A percentile compares a stretch with the other conserved stretches of the same genome.
Evolutionary conservation across 2,113 vertebrate species (phyloP).

Genomic region (Anguilla rostrata): DNA sequence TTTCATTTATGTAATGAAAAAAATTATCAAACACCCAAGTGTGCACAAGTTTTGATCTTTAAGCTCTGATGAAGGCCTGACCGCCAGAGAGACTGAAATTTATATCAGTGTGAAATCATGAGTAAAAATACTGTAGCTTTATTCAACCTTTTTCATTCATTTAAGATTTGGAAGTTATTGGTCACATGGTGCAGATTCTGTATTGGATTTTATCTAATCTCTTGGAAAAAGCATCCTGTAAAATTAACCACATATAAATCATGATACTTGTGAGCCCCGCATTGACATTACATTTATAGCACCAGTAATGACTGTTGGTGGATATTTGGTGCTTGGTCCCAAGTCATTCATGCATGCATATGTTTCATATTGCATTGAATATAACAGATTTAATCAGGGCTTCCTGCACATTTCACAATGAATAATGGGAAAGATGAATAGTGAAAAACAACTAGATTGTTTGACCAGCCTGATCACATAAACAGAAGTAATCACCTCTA

Average conservation of each 20-base stretch:
- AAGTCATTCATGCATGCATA: not conserved
- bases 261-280: not conserved
- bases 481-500: not conserved
- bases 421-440: not conserved
- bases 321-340: not conserved
- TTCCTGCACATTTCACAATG: not conserved
- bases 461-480: not conserved
- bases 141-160: too few relatives aligned
- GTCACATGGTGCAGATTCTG: too few relatives aligned
- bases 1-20: too few relatives aligned
- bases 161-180: too few relatives aligned
- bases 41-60: too few relatives aligned
- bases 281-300: not conserved
- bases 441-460: not conserved
- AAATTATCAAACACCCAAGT: too few relatives aligned
- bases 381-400: not conserved
- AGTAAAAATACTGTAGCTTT: too few relatives aligned
- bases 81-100: too few relatives aligned
- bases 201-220: not conserved
- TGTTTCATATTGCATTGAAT: too few relatives aligned
- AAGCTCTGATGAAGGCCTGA: too few relatives aligned
- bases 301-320: not conserved
- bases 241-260: not conserved
- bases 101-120: too few relatives aligned
- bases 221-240: not conserved